phyloP scores from a whole-genome alignment of 2,888 invertebrate genomes.

The Apamea crenata region DNA sequence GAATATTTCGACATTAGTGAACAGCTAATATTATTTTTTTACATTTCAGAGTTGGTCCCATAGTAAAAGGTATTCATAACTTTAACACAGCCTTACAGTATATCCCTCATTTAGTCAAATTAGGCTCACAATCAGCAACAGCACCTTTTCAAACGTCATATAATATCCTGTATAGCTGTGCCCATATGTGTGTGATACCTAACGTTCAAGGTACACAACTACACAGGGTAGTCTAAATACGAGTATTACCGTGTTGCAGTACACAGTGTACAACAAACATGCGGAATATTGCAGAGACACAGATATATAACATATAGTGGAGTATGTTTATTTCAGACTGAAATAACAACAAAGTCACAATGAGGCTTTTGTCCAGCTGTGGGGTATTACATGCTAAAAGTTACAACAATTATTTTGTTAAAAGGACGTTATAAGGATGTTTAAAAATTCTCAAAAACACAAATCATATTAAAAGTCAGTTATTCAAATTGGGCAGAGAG shows the following conservation, averaged over 20 bases:
- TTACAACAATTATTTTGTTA: background rate
- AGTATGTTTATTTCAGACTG: slow-evolving; percentile 12
- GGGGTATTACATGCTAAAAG: background rate
- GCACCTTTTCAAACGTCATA: too few relatives aligned
- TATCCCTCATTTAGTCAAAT: too few relatives aligned
- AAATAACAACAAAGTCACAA: background rate
- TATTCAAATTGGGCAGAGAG: too few relatives aligned
- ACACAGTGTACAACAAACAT: slow-evolving; percentile 16
- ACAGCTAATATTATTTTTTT: background rate
- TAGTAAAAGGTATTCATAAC: background rate
- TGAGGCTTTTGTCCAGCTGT: too few relatives aligned
- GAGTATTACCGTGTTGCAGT: slow-evolving; percentile 14
- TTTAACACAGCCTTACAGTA: too few relatives aligned
- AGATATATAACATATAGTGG: slow-evolving; percentile 1
- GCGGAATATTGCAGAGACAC: slow-evolving; percentile 1
- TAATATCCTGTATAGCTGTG: background rate
- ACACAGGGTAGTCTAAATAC: slow-evolving; percentile 16
- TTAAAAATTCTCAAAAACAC: background rate
- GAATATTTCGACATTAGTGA: background rate
- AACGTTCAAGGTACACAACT: slow-evolving; percentile 11
- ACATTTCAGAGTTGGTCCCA: background rate
- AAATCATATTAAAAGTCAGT: too few relatives aligned
- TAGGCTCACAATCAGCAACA: too few relatives aligned
- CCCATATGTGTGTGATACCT: background rate
- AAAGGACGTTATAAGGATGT: background rate